Base-by-base conservation (phyloP, 2,113 vertebrate genomes). In the mouse (Mus musculus) region DNA sequence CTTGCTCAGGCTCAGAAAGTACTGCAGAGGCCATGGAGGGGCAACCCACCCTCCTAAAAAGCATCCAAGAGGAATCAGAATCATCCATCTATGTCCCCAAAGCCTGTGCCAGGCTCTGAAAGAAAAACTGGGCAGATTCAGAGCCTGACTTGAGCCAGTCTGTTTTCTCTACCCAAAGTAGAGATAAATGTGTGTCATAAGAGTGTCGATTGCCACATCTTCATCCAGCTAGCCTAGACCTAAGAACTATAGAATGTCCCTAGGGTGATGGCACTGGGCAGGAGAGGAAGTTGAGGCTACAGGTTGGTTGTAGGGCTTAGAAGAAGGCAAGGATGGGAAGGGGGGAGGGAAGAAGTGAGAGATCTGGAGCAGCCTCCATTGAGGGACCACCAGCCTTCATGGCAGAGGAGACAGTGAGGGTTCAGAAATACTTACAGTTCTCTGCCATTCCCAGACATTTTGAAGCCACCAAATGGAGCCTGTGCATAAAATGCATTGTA, bases 381-480 rank as follows among this genome's bases (percentile, higher is more conserved):
- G 54, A 67, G 61, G 75, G 61, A 20, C 36, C 42, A 3, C 46
- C n/a, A 59, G 93, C 2, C 33, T 19, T 39, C 0, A 1, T 13
- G 54, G 14, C 61, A 16, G 11, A 33, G 52, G 12, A 5, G 1
- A 0, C 26, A 19, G 30, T 12, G 42, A n/a, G 20, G 33, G 49
- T 26, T 14, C 33, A 89, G 81, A 59, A 84, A 94, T 82, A 98
- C 99, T 99, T 98, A 99, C 99, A 99, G 98, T 98, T 99, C 99
- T 99, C 99, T 98, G 97, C 99, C 99, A 2, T 99, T 99, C 96
- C 99, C 99, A 39, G 99, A 99, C 99, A 99, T 99, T 98, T 99
- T 99, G 96, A 98, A 99, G 56, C 99, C 99, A 93, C 99, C 99
- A 56, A 99, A 99, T 0, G 99, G 99, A 91, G 99, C 98, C 97